Base-by-base conservation (phyloP, 2,888 invertebrate genomes). In the Cantharis flavilabris region DNA sequence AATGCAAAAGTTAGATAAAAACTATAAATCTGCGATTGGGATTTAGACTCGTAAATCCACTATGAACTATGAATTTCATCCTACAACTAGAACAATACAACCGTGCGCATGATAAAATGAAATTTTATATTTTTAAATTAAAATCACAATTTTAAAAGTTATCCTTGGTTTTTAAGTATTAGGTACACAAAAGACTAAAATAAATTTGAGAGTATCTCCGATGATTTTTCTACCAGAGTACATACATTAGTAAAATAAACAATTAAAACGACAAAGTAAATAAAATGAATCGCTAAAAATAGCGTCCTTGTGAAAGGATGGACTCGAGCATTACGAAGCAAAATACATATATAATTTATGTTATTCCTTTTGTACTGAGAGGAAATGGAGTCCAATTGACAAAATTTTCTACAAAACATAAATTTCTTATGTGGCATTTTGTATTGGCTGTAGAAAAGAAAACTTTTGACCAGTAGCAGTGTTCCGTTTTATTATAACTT, bases 321-420 rank as follows among this genome's bases (percentile, higher is more conserved):
- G n/a, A 10, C 14, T 13, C 33, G 13, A 33, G 33, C 33, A 13
- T 82, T 70, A 83, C 26, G 4, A 33, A 30, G 30, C 13, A 13
- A 49, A 5, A n/a, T 13, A n/a, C n/a, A 49, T n/a, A n/a, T n/a
- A n/a, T 16, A 1, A 16, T 16, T 16, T 16, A 16, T 16, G n/a
- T 49, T 49, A n/a, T 49, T n/a, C 9, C 49, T 49, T n/a, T 49
- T 49, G n/a, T 49, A 49, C n/a, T 2, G n/a, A 5, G 49, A 9
- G n/a, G n/a, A 49, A 49, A 49, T 49, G 49, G n/a, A 49, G n/a
- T 49, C 49, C 49, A 49, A 5, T 49, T 49, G 49, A n/a, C 49
- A 49, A 49, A n/a, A 49, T 9, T 49, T 9, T 49, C 49, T n/a
- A 49, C 49, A n/a, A 33, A n/a, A 33, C 13, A 5, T 33, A 33